These are phyloP conservation scores for Lagodon rhomboides DNA, from an alignment of 2,797 vertebrate species.

Conservation along the genomic window DNA sequence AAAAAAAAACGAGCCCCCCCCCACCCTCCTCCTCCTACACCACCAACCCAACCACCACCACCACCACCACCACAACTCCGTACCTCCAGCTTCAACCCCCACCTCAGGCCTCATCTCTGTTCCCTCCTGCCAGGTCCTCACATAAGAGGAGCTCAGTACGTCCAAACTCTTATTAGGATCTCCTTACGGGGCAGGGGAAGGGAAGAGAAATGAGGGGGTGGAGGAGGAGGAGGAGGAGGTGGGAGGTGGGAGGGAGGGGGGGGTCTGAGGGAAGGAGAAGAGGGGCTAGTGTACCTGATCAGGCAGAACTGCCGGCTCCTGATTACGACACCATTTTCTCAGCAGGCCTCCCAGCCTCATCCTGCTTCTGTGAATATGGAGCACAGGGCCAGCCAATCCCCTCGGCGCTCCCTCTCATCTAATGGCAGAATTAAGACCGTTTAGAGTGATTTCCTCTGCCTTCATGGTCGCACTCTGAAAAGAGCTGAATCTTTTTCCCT, in stretches of 20 bases:
- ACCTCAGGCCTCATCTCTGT: slow-evolving; percentile 78
- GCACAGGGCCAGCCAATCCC: slow-evolving; percentile 93
- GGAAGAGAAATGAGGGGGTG: slow-evolving; percentile 71
- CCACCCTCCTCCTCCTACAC: too few species aligned
- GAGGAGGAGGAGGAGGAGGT: slow-evolving; percentile 72
- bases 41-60: slow-evolving; percentile 62
- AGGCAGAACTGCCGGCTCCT: slow-evolving; percentile 95
- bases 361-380: slow-evolving; percentile 99
- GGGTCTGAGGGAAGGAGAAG: slow-evolving; percentile 79
- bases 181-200: slow-evolving; percentile 86
- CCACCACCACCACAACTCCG: slow-evolving; percentile 63
- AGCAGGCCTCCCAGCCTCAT: slow-evolving; percentile 95
- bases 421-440: slow-evolving; percentile 99
- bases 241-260: slow-evolving; percentile 72
- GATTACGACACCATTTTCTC: slow-evolving; percentile 99
- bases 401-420: slow-evolving; percentile 90
- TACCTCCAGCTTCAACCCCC: slow-evolving; percentile 75
- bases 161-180: slow-evolving; percentile 93
- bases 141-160: slow-evolving; percentile 82
- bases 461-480: slow-evolving; percentile 83
- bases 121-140: slow-evolving; percentile 82
- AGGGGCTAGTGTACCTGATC: slow-evolving; percentile 93
- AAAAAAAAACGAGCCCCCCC: slow-evolving; percentile 81
- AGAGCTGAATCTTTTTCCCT: slow-evolving; percentile 81
- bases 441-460: slow-evolving; percentile 97